These are phyloP conservation scores for Drosophila falleni DNA, from an alignment of 2,888 invertebrate genomes.

Conservation along the genomic window DNA sequence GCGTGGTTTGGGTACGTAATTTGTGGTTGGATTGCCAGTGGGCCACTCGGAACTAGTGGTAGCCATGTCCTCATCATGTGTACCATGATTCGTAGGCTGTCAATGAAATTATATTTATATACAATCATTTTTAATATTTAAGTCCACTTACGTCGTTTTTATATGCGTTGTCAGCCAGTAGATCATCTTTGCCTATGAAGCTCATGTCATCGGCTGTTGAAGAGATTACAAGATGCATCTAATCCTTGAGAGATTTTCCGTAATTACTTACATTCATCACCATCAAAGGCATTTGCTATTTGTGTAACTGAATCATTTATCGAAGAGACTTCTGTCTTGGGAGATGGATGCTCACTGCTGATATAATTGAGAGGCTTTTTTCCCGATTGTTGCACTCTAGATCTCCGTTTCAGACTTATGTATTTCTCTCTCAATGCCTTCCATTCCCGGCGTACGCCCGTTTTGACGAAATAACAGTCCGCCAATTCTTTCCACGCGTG, in stretches of 20 bases:
- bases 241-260: neutral
- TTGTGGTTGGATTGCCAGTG: neutral
- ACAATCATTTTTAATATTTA: neutral
- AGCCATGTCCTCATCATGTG: neutral
- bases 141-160: neutral
- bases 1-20: neutral
- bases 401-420: slow-evolving; percentile 27
- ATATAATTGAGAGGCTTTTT: neutral
- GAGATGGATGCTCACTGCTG: neutral
- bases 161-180: neutral
- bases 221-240: neutral
- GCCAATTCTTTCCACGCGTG: slow-evolving; percentile 43
- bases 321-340: neutral
- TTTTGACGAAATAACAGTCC: slow-evolving; percentile 19
- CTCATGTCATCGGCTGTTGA: neutral
- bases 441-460: slow-evolving; percentile 35
- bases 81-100: neutral
- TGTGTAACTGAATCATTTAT: slow-evolving; percentile 4
- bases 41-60: neutral
- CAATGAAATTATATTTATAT: neutral
- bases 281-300: slow-evolving; percentile 12
- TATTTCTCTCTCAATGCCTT: slow-evolving; percentile 25
- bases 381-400: neutral
- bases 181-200: neutral
- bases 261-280: slow-evolving; percentile 24